These are phyloP conservation scores for Cosmia pyralina DNA, from an alignment of 2,888 invertebrate species.

Conservation along the genomic window DNA sequence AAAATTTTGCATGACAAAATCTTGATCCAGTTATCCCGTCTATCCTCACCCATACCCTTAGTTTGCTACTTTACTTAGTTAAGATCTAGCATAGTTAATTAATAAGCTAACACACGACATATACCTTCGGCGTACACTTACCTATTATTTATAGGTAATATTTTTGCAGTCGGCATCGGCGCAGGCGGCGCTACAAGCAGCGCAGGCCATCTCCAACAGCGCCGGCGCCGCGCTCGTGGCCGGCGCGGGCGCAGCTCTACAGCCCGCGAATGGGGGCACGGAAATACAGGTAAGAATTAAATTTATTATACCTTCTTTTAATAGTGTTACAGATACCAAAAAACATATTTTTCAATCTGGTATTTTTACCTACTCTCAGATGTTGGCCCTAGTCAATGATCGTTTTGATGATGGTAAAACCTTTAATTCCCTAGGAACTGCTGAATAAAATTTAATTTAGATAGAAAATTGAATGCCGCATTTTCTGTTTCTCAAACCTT, in stretches of 20 bases:
- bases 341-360: background rate
- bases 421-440: background rate
- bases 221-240: conserved; percentile 92
- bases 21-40: background rate
- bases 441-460: background rate
- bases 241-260: conserved; percentile 91
- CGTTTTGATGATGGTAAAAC: background rate
- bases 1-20: background rate
- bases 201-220: conserved; percentile 93
- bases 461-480: background rate
- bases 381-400: background rate
- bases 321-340: background rate
- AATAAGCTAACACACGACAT: conserved; percentile 38
- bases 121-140: conserved; percentile 63
- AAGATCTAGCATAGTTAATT: conserved; percentile 28
- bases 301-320: background rate
- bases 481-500: background rate
- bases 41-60: background rate
- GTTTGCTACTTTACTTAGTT: conserved; percentile 23
- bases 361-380: background rate
- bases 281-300: conserved; percentile 87
- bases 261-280: conserved; percentile 89
- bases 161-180: conserved; percentile 94
- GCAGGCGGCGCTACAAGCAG: conserved; percentile 96
- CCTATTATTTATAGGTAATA: conserved; percentile 64